Percentiles rank a stretch among this genome's conserved stretches.
Conservation (phyloP, 2,113 vertebrate genomes). For the Vombatus ursinus region DNA sequence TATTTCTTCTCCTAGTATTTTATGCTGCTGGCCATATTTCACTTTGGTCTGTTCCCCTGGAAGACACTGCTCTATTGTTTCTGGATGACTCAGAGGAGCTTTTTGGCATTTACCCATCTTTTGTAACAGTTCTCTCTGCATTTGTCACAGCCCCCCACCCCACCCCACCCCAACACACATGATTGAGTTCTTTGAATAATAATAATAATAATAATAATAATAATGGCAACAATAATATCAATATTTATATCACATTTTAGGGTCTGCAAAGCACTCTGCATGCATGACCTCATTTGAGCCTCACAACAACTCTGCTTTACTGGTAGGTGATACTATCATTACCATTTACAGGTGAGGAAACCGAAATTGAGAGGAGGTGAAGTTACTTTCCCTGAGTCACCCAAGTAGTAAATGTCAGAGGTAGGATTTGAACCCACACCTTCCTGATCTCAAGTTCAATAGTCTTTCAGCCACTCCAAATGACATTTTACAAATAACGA, state of each 20-base stretch:
- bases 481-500: neutral
- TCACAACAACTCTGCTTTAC: neutral
- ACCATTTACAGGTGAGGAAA: neutral
- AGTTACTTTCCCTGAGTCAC: neutral
- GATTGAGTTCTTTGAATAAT: neutral
- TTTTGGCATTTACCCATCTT: neutral
- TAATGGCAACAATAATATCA: neutral
- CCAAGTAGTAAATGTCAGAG: neutral
- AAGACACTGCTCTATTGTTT: neutral
- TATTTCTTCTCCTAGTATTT: neutral
- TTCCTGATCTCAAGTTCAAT: neutral
- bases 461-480: neutral
- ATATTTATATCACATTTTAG: neutral
- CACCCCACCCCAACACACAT: neutral
- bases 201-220: neutral
- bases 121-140: neutral
- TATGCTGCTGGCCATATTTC: too few relatives aligned
- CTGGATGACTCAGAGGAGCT: neutral
- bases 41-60: neutral
- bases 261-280: neutral
- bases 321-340: neutral
- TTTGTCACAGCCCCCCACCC: neutral
- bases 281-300: neutral
- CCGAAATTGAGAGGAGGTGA: neutral
- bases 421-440: neutral